These are phyloP conservation scores for Habropoda laboriosa DNA, from an alignment of 1,140 invertebrate species.

Conservation along the genomic window DNA sequence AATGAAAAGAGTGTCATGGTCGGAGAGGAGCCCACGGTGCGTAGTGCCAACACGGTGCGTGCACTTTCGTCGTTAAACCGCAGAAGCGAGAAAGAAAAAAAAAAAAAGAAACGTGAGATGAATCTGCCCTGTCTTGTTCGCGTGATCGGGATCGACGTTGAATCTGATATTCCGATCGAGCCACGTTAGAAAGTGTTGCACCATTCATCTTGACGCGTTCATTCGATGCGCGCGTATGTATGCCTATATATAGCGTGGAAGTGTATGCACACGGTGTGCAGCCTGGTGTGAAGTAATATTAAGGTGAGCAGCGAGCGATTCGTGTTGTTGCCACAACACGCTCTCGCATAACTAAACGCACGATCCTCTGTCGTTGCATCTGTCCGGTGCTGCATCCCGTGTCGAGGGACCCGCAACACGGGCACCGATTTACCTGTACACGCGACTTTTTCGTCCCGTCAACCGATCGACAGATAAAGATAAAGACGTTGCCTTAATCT, in stretches of 20 bases:
- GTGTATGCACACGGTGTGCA: conserved; percentile 14
- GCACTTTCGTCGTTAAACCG: conserved; percentile 68
- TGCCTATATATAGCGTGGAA: conserved; percentile 15
- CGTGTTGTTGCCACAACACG: background rate
- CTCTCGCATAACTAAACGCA: background rate
- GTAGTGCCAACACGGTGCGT: conserved; percentile 60
- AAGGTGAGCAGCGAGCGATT: conserved; percentile 3
- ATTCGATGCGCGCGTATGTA: background rate
- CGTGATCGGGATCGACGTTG: conserved; percentile 60
- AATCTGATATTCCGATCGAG: conserved; percentile 68
- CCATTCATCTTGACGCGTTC: background rate
- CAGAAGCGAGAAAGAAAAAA: too few relatives aligned
- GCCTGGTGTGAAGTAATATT: conserved; percentile 1
- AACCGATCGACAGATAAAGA: background rate
- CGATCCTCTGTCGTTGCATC: background rate
- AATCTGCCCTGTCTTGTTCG: conserved; percentile 57
- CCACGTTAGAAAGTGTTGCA: conserved; percentile 74
- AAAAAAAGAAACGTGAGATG: conserved; percentile 68
- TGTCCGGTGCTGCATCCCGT: background rate
- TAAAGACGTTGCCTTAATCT: background rate
- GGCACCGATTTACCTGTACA: background rate
- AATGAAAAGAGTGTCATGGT: conserved; percentile 74
- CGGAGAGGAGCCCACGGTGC: conserved; percentile 43
- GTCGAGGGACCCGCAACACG: background rate
- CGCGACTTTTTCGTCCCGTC: background rate